Evolutionary conservation across 2,888 invertebrate genomes (phyloP), one percentile per base, ranked within the genome.

Genomic region (Eupithecia insigniata): DNA sequence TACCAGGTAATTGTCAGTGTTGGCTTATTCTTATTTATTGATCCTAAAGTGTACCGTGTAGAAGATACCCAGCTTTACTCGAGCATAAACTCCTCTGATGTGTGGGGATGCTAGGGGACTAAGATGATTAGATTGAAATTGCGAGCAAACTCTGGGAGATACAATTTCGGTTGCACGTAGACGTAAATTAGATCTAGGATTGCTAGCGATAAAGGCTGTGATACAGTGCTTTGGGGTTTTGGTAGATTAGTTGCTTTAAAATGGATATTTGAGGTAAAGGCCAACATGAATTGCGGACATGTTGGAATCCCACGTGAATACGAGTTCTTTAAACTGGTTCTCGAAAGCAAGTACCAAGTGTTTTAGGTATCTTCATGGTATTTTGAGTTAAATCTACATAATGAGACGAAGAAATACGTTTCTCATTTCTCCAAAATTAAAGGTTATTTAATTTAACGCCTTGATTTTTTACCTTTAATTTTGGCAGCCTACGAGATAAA

Each of bases 111-210:
- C 34, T 34, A n/a, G 62, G 34, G 62, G 72, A 72, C 75, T 73
- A 72, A 77, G 75, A 73, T 75, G 75, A 78, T 78, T 78, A 78
- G 67, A 76, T 75, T 51, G 66, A 72, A 75, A 75, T 74, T 72
- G 71, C 67, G 43, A 28, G 68, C 58, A 55, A 69, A 72, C 32
- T 69, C 66, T 28, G 68, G 60, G 70, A 73, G 73, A 76, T 70
- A 76, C 75, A 69, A 67, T 72, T 75, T 71, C 62, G 65, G 74
- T 67, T 32, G 66, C 64, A 22, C 51, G 60, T 66, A 66, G 36
- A 39, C 66, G 69, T 70, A 70, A 75, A 75, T 75, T 76, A 74
- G 72, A 72, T 72, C 70, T 71, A 67, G 72, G 58, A 72, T 67
- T 70, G 46, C 43, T 46, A 65, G 62, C 61, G 28, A 30, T 55